Percentiles rank a stretch among this genome's conserved stretches.
phyloP scores from a whole-genome alignment of 2,797 vertebrate genomes.

The Pseudochaenichthys georgianus region DNA sequence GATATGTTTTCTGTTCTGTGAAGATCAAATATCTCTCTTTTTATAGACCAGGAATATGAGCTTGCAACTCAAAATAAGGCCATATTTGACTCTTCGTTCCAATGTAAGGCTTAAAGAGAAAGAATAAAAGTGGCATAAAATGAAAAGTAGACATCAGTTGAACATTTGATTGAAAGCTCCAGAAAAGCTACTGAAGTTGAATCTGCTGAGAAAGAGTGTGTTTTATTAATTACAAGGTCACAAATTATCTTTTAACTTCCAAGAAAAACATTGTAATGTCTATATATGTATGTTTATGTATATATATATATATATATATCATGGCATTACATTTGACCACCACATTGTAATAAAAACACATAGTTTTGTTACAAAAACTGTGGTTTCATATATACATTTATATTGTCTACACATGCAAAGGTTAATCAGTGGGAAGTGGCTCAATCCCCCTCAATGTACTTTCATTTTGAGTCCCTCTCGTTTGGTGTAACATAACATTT shows the following conservation, averaged over 20 bases:
- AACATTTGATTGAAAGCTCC: not conserved
- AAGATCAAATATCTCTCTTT: not conserved
- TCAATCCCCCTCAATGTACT: not conserved
- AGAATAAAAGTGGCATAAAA: not conserved
- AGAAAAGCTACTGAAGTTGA: not conserved
- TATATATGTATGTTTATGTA: too few species aligned
- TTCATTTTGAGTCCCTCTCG: constrained; percentile 17
- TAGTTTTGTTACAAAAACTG: not conserved
- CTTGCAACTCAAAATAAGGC: not conserved
- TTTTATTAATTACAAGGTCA: not conserved
- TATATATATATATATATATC: too few species aligned
- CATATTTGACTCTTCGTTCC: not conserved
- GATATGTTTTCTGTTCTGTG: constrained; percentile 4
- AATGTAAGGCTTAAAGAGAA: not conserved
- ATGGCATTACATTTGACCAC: too few species aligned
- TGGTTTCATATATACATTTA: not conserved
- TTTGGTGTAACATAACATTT: constrained; percentile 19
- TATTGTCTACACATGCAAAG: not conserved
- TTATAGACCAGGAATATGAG: not conserved
- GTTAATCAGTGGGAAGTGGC: not conserved
- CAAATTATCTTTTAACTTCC: not conserved
- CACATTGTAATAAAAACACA: not conserved
- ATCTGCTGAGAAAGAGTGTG: not conserved
- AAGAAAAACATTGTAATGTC: not conserved
- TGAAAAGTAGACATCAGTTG: not conserved